Conservation (phyloP, 92 coral and sea anemone species). For the Umimayanthus chanpuru region DNA sequence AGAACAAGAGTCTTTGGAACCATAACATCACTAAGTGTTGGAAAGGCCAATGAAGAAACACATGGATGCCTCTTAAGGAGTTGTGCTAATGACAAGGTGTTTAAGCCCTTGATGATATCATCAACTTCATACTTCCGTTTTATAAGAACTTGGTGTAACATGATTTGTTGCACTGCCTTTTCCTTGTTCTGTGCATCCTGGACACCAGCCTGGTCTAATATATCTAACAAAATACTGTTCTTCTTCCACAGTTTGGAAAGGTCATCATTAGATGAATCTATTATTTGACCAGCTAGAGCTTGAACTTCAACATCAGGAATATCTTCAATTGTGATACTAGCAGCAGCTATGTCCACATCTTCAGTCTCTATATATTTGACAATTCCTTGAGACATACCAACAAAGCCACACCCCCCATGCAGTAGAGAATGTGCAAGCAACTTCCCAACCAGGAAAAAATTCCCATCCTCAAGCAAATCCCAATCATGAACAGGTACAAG, state of each 20-base stretch:
- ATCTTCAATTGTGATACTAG: conserved; percentile 18
- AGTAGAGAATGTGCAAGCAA: conserved; percentile 13
- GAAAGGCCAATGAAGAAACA: conserved; percentile 11
- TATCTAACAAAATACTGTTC: not conserved
- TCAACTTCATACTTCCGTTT: not conserved
- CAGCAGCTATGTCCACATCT: conserved; percentile 23
- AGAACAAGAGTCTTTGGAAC: conserved; percentile 16
- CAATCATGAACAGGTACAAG: conserved; percentile 29
- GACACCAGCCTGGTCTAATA: conserved; percentile 11
- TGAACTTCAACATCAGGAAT: conserved; percentile 14
- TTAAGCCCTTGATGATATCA: not conserved
- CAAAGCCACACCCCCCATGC: conserved; percentile 27
- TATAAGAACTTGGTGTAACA: not conserved
- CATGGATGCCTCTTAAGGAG: conserved; percentile 14
- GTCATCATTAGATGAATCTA: not conserved
- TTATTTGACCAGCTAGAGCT: not conserved
- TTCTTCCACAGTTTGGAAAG: conserved; percentile 4
- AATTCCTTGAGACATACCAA: conserved; percentile 14
- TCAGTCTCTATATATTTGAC: conserved; percentile 19
- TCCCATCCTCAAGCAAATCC: conserved; percentile 31
- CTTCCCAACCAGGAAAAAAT: conserved; percentile 13
- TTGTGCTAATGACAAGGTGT: not conserved
- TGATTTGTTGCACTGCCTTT: conserved; percentile 4
- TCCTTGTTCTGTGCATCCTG: conserved; percentile 16
- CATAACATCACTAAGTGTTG: conserved; percentile 15